Evolutionary conservation across 1,140 invertebrate species (phyloP), one percentile per base, ranked within the genome.

Genomic region (Eurosta solidaginis): DNA sequence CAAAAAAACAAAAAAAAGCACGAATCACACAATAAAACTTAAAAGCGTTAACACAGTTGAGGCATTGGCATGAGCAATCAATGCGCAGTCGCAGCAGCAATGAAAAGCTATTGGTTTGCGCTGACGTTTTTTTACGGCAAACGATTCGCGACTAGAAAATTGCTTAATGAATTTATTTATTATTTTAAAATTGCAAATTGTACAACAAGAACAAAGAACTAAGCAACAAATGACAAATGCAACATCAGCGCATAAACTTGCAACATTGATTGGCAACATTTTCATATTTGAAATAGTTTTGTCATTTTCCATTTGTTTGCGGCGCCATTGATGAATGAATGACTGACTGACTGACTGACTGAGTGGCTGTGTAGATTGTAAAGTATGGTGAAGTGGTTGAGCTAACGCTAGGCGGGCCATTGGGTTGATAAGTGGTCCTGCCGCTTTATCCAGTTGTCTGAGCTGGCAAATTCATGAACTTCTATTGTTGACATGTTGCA

Each of bases 131-230:
- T n/a, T n/a, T n/a, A n/a, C n/a, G n/a, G n/a, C n/a, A n/a, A n/a
- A n/a, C 59, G 12, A 22, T 27, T 68, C 12, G 33, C 59, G 7
- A 68, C 33, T 40, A 2, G 17, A 10, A 54, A 68, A 68, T 40
- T 68, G n/a, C 22, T 68, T 68, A 68, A 68, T 68, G 33, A 36
- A 59, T 59, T 59, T 59, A 59, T 59, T 59, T 59, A 59, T 36
- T 59, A 68, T 68, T 68, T 68, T 20, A 68, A 68, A 68, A 68
- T 68, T 68, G 59, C 33, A 68, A 68, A 68, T 68, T 68, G 33
- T 36, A 17, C 33, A 10, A 20, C 59, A 20, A 36, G 33, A 59
- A n/a, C n/a, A n/a, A n/a, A 36, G 40, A 68, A 68, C n/a, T 22
- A 6, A 68, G 12, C 59, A 68, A 10, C n/a, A 68, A 22, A 20